Base-by-base conservation (phyloP, 2,888 invertebrate species). In the Melolontha melolontha region DNA sequence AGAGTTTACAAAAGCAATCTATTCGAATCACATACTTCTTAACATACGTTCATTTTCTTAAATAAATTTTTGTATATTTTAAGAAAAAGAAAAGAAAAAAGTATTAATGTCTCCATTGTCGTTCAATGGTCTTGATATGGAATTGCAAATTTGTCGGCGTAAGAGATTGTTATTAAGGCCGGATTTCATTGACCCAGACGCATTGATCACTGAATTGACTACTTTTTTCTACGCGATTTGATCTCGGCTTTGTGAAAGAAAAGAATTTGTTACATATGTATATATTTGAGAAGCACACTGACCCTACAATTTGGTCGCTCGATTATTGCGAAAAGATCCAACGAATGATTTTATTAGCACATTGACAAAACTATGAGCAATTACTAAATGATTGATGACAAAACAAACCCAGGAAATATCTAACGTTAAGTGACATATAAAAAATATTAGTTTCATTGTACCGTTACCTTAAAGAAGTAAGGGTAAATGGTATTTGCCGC, bases 111-210 rank as follows among this genome's bases (percentile, higher is more conserved):
- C 65, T 65, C 65, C 65, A 65, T 65, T 55, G 65, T 65, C 41
- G 34, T 52, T 64, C 51, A 51, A 16, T 64, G 29, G 52, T 51
- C 51, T 41, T 52, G 34, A 55, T 44, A 70, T 70, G 68, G 69
- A 69, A 71, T 72, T 72, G 68, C 71, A 71, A 71, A 72, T 71
- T 71, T 69, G 52, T 27, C 29, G 27, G 44, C 34, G 44, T 59
- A 59, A 59, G 59, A 59, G 59, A 29, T 44, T 44, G 59, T 39
- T 54, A 39, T 44, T 59, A 59, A 73, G 66, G 70, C 69, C 70
- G 69, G 66, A 67, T 52, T 66, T 66, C 51, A 65, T 49, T 66
- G 67, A 68, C 67, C 70, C 73, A 73, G 73, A 73, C 73, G 62
- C 70, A 73, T 73, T 69, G 66, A 73, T 73, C 72, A 72, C 59